phyloP scores from a whole-genome alignment of 2,888 invertebrate species.

The Prosapia bicincta region DNA sequence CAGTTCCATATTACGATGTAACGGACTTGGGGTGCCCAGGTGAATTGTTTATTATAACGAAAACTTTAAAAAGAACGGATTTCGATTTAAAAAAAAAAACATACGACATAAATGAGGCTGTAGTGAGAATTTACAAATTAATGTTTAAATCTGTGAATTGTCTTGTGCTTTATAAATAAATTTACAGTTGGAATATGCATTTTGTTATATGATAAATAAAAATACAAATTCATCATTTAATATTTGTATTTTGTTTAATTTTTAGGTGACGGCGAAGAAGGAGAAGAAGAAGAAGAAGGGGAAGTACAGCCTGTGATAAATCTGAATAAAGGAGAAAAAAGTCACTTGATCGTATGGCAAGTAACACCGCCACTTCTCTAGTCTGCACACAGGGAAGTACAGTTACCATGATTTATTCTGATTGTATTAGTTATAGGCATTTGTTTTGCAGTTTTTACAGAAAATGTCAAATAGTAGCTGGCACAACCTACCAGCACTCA shows the following conservation, averaged over 20 bases:
- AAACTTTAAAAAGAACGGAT: too few species aligned
- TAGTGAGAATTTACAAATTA: too few species aligned
- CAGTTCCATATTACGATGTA: too few species aligned
- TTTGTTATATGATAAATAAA: background rate
- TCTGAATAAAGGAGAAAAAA: constrained; percentile 43
- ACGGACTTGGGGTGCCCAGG: too few species aligned
- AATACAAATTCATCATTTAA: background rate
- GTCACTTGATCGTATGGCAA: constrained; percentile 94
- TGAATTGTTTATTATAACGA: too few species aligned
- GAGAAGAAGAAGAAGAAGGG: constrained; percentile 64
- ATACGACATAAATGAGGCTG: too few species aligned
- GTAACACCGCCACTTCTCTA: constrained; percentile 49
- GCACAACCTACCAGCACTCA: background rate
- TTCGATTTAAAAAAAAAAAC: too few species aligned
- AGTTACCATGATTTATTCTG: background rate
- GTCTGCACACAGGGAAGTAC: background rate
- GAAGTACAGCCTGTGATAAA: constrained; percentile 72
- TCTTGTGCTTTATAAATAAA: too few species aligned
- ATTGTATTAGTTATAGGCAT: background rate
- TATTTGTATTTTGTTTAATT: constrained; percentile 2
- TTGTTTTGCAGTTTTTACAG: background rate
- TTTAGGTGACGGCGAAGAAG: constrained; percentile 31
- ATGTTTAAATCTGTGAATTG: too few species aligned
- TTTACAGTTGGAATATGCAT: too few species aligned
- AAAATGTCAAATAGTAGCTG: background rate